Evolutionary conservation across 2,797 vertebrate genomes (phyloP).

Genomic region (Poliocrania exsul): DNA sequence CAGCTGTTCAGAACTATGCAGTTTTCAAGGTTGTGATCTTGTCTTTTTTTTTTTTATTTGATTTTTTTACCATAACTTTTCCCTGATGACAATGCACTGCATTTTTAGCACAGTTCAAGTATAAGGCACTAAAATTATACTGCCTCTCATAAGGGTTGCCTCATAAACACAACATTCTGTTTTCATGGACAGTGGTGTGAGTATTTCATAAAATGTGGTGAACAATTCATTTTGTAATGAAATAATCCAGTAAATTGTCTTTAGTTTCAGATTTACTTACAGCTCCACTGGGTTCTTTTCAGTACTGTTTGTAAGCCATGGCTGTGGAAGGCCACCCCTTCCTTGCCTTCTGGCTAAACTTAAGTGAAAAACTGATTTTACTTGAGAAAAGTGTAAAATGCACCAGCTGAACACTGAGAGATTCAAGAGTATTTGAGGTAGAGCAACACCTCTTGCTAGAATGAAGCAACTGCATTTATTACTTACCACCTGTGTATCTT

Average conservation of each 20-base stretch:
- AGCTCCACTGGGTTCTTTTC: background rate
- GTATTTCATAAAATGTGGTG: constrained; percentile 50
- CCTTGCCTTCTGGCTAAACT: background rate
- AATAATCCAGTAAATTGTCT: constrained; percentile 1
- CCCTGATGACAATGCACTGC: background rate
- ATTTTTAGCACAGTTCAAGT: constrained; percentile 44
- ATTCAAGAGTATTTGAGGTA: background rate
- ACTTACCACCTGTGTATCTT: background rate
- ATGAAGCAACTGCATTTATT: background rate
- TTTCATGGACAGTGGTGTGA: constrained; percentile 4
- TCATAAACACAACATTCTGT: constrained; percentile 35
- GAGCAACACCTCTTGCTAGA: background rate
- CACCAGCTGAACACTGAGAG: background rate
- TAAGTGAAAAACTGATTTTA: background rate
- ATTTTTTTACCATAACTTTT: background rate
- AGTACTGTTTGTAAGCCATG: background rate
- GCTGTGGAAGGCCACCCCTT: background rate
- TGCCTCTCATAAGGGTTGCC: background rate
- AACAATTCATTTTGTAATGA: constrained; percentile 55
- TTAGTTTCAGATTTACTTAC: background rate
- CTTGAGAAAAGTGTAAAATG: background rate
- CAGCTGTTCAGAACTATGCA: background rate
- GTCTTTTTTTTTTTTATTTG: background rate
- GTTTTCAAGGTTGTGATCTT: background rate
- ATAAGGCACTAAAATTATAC: constrained; percentile 24